Conservation (phyloP, 2,113 vertebrate genomes). For the Chloropsis hardwickii region DNA sequence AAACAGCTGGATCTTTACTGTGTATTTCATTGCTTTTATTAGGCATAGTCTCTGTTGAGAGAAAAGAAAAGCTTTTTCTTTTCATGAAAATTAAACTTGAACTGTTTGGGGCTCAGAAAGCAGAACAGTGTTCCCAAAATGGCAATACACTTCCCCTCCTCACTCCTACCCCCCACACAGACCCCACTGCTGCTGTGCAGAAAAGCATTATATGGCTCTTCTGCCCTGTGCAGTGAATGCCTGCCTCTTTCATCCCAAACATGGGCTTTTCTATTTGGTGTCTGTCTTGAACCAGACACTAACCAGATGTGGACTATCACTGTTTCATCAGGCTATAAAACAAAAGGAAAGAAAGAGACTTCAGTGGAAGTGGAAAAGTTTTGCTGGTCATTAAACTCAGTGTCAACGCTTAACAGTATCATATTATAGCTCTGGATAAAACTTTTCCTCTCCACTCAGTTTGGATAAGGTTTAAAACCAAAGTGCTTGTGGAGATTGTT, state of each 20-base stretch:
- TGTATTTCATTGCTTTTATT: background rate
- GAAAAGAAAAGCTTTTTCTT: background rate
- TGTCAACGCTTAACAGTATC: background rate
- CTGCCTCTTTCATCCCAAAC: conserved; percentile 21
- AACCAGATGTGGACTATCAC: conserved; percentile 35
- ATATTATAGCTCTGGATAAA: background rate
- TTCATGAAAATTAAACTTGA: background rate
- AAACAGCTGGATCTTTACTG: background rate
- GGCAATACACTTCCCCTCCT: background rate
- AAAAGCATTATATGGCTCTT: background rate
- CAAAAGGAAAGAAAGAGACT: conserved; percentile 27
- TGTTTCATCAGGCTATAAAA: conserved; percentile 49
- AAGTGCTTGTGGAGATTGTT: background rate
- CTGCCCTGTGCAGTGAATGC: background rate
- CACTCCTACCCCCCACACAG: background rate
- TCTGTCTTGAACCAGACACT: conserved; percentile 13
- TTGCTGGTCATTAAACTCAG: background rate
- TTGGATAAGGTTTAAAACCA: background rate
- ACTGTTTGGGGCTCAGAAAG: background rate
- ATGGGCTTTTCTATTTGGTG: conserved; percentile 2
- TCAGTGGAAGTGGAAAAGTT: conserved; percentile 7
- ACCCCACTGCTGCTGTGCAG: accelerated
- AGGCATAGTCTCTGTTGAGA: background rate
- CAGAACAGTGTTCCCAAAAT: background rate
- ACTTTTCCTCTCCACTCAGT: background rate